Evolutionary conservation across 2,113 vertebrate species (phyloP).

Genomic region (Paracanthobrama guichenoti): DNA sequence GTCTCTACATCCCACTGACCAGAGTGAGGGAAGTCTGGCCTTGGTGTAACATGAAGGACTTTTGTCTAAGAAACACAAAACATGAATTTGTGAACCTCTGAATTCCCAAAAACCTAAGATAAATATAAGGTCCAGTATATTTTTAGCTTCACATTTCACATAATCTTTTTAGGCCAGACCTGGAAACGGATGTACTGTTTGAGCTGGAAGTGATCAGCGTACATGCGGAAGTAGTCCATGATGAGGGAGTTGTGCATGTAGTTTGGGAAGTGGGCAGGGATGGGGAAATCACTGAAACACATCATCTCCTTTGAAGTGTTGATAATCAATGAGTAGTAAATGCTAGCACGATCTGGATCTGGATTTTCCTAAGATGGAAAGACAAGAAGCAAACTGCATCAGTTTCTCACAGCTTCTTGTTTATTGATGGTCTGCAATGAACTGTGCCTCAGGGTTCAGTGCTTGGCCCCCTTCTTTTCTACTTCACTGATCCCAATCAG

Average conservation of each 20-base stretch:
- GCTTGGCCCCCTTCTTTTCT: not conserved
- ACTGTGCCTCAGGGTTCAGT: not conserved
- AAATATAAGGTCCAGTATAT: not conserved
- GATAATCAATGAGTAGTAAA: constrained; percentile 89
- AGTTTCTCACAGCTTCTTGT: not conserved
- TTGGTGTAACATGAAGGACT: constrained; percentile 76
- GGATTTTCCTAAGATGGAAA: constrained; percentile 76
- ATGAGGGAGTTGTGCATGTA: constrained; percentile 89
- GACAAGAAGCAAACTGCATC: not conserved
- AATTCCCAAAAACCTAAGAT: not conserved
- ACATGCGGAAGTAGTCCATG: constrained; percentile 87
- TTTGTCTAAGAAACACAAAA: constrained; percentile 75
- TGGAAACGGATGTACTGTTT: constrained; percentile 79
- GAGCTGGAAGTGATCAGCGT: constrained; percentile 83
- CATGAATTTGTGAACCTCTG: not conserved
- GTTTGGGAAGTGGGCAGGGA: constrained; percentile 86
- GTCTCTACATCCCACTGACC: constrained; percentile 90
- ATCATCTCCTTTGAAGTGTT: constrained; percentile 97
- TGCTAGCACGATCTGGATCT: constrained; percentile 83
- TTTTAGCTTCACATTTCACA: not conserved
- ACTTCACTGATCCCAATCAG: not conserved
- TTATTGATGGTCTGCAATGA: not conserved
- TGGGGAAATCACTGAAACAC: constrained; percentile 91
- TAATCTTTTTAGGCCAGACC: constrained; percentile 68
- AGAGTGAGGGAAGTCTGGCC: constrained; percentile 76